These are phyloP conservation scores for Cherax destructor DNA, from an alignment of 1,140 invertebrate species.

Conservation along the genomic window DNA sequence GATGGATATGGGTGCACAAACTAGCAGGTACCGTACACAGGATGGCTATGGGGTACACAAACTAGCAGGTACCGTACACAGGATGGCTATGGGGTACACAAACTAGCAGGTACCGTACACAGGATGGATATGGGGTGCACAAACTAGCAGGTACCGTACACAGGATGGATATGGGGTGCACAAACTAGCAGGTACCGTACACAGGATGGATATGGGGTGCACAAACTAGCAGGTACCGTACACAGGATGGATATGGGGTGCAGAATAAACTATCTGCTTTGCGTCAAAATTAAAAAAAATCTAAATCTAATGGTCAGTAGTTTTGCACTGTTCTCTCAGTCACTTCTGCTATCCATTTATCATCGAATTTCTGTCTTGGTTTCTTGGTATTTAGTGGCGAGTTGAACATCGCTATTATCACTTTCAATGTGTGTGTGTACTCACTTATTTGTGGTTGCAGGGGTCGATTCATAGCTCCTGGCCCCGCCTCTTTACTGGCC, in stretches of 20 bases:
- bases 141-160: no score
- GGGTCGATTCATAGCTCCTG: neutral
- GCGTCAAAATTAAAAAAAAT: no score
- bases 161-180: neutral
- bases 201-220: neutral
- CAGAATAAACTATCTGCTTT: no score
- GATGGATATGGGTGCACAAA: neutral
- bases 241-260: neutral
- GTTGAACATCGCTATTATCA: no score
- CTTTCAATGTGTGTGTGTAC: constrained; percentile 12
- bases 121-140: neutral
- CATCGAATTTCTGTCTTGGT: no score
- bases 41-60: neutral
- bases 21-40: neutral
- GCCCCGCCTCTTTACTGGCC: no score
- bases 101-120: neutral
- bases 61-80: neutral
- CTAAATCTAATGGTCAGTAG: no score
- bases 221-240: neutral
- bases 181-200: neutral
- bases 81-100: neutral
- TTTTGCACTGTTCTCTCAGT: no score
- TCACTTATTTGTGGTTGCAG: neutral
- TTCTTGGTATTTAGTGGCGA: no score
- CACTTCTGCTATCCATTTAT: no score